Percentiles rank a stretch among this genome's conserved stretches.
Conservation (phyloP, 1,140 invertebrate genomes). For the Triops longicaudatus region DNA sequence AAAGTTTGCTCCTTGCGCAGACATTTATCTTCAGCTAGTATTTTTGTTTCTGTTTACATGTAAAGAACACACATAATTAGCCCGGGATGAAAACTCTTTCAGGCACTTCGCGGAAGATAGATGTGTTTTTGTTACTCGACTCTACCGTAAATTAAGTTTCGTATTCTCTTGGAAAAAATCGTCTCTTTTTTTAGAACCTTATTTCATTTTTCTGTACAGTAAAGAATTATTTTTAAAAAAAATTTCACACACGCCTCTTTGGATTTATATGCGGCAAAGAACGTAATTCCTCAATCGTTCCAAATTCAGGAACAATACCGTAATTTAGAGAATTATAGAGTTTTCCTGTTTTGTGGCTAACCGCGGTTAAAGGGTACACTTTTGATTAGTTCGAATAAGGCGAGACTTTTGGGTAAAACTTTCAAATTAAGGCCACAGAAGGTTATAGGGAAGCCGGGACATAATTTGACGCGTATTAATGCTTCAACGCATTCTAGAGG, state of each 20-base stretch:
- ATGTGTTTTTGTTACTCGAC: not conserved
- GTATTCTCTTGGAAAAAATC: not conserved
- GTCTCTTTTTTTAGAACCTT: not conserved
- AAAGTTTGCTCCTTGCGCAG: not conserved
- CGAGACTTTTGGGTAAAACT: not conserved
- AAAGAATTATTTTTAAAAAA: not conserved
- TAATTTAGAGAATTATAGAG: not conserved
- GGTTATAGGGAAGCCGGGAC: not conserved
- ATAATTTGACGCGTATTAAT: conserved; percentile 3
- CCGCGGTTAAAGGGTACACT: too few relatives aligned
- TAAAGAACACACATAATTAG: not conserved
- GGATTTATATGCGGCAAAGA: not conserved
- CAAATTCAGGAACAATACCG: not conserved
- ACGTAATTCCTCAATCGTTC: not conserved
- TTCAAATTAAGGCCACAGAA: not conserved
- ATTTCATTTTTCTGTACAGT: too few relatives aligned
- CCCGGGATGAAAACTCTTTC: not conserved
- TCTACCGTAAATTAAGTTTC: not conserved
- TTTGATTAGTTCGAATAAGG: not conserved
- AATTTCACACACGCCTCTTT: not conserved
- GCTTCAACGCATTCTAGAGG: not conserved
- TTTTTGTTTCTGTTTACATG: conserved; percentile 12
- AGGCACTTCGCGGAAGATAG: not conserved
- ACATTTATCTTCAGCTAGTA: not conserved
- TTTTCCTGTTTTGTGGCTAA: not conserved